Base-by-base conservation (phyloP, 2,888 invertebrate species). In the Drosophila fulvimacula region DNA sequence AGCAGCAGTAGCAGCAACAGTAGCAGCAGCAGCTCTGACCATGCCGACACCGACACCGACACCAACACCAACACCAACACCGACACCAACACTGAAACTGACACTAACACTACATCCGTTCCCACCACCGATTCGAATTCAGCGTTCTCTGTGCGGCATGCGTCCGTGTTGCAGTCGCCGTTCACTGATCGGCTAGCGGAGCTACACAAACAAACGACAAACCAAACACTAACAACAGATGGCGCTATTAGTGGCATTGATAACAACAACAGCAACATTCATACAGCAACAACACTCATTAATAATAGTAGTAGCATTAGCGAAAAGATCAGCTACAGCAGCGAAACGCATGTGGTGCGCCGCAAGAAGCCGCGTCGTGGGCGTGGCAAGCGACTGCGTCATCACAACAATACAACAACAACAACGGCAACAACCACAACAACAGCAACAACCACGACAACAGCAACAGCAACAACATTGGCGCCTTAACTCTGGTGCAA, bases 341-440 rank as follows among this genome's bases (percentile, higher is more conserved):
- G 89, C 17, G 91, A 92, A 69, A 90, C 86, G 53, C 89, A 88
- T 73, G 90, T 91, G 59, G 90, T 92, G 65, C 90, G 84, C 34
- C 88, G 82, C 56, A 92, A 89, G 71, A 88, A 88, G 65, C 58
- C 82, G 36, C 82, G 88, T n/a, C 77, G 81, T 56, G 89, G 77
- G 56, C 72, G 74, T 44, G 77, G 77, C 60, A 82, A 75, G 21
- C 73, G 79, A 27, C 58, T 76, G 46, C 68, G 68, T 39, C 41
- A 62, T 13, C 71, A 46, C 27, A 66, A 81, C 32, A 67, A 34
- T 39, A 64, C 64, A 34, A 58, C 42, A 67, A 70, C 67, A 65
- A 49, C 48, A 74, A 73, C 39, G 69, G 74, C 41, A 61, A 53
- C 38, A 67, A 51, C 42, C 68, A 68, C 67, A 21, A 64, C 72